Percentiles rank a stretch among this genome's conserved stretches.
phyloP scores from a whole-genome alignment of 2,113 vertebrate species.

The Triplophysa tibetana region DNA sequence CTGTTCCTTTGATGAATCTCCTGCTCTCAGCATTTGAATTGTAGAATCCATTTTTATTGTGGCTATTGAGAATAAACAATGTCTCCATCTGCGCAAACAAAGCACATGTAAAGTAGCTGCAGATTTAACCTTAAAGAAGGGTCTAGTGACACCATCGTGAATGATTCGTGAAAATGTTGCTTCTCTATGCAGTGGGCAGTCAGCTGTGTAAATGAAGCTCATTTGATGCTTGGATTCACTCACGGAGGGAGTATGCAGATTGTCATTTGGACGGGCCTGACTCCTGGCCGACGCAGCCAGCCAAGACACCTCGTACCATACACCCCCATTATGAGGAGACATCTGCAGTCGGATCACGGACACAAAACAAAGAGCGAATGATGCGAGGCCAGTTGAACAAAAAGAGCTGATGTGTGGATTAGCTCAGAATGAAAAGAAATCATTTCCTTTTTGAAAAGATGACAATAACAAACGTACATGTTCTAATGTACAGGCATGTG shows the following conservation, averaged over 20 bases:
- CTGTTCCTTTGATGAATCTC: slow-evolving; percentile 14
- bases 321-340: slow-evolving; percentile 14
- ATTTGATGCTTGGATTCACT: slow-evolving; percentile 53
- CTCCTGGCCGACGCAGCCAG: slow-evolving; percentile 31
- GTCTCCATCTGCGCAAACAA: slow-evolving; percentile 16
- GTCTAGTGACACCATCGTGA: slow-evolving; percentile 15
- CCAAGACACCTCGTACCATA: slow-evolving; percentile 27
- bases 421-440: background rate
- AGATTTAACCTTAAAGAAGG: slow-evolving; percentile 39
- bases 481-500: slow-evolving; percentile 34
- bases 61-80: background rate
- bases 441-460: background rate
- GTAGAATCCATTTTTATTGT: slow-evolving; percentile 24
- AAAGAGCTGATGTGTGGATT: slow-evolving; percentile 3
- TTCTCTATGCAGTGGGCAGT: slow-evolving; percentile 52
- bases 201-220: slow-evolving; percentile 56
- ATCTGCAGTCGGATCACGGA: slow-evolving; percentile 43
- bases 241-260: slow-evolving; percentile 46
- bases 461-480: slow-evolving; percentile 8
- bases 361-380: slow-evolving; percentile 22
- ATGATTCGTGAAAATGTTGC: background rate
- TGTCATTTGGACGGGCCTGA: slow-evolving; percentile 26
- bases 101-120: slow-evolving; percentile 8
- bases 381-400: background rate
- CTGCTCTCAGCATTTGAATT: slow-evolving; percentile 4